A percentile compares a stretch with the other conserved stretches of the same genome.
Conservation (phyloP, 2,888 invertebrate genomes). For the Cerastoderma edule region DNA sequence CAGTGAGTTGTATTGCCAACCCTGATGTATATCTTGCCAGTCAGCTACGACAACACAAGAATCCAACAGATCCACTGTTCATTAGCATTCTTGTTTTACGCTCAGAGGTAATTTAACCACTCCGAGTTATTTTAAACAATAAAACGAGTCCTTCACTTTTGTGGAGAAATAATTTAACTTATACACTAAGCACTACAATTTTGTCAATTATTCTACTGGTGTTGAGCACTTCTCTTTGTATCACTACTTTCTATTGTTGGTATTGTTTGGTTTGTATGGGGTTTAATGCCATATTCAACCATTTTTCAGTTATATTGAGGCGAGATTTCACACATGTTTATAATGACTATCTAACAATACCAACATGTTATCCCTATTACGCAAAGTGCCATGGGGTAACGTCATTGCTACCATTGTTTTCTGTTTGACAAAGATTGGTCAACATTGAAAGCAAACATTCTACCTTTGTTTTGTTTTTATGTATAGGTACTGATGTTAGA, state of each 20-base stretch:
- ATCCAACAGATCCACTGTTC: slow-evolving; percentile 70
- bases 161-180: not conserved
- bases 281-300: too few species aligned
- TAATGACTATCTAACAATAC: too few species aligned
- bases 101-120: slow-evolving; percentile 73
- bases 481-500: too few species aligned
- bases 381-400: too few species aligned
- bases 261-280: not conserved
- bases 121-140: not conserved
- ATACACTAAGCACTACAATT: not conserved
- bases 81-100: slow-evolving; percentile 69
- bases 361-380: too few species aligned
- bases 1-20: slow-evolving; percentile 65
- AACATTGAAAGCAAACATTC: too few species aligned
- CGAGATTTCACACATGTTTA: too few species aligned
- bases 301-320: too few species aligned
- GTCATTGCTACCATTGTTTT: too few species aligned
- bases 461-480: too few species aligned
- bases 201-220: not conserved
- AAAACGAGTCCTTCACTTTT: not conserved
- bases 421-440: too few species aligned
- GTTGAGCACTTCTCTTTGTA: not conserved
- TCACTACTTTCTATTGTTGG: not conserved
- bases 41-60: slow-evolving; percentile 64
- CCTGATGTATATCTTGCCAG: slow-evolving; percentile 68